Base-by-base conservation (phyloP, 2,797 vertebrate species). In the Buphagus erythrorhynchus region DNA sequence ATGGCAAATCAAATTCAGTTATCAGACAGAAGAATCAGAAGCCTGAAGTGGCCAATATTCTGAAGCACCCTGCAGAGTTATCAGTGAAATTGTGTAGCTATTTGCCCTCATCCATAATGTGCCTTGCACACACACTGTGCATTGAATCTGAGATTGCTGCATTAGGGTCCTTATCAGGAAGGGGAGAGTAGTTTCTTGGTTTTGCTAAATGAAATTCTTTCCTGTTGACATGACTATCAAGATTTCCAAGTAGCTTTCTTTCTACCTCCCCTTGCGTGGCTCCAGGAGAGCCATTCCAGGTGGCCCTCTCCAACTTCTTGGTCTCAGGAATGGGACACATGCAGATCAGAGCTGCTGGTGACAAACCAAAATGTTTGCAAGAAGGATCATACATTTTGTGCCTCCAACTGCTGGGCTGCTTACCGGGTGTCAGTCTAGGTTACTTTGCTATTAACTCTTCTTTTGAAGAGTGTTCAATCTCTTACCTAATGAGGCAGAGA, bases 181-280 rank as follows among this genome's bases (percentile, higher is more conserved):
- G 19, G 5, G 9, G 11, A 33, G 48, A 76, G 52, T 6, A 8
- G 22, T 69, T 58, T 13, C 29, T 49, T 24, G 2, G 5, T 58
- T 79, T 85, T 61, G 25, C n/a, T 48, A 68, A 36, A 40, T 61
- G 2, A 88, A 72, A n/a, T 43, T 88, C 14, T 76, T 68, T 12
- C 38, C 49, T 61, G 10, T 42, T 55, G 33, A 73, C 28, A 33
- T 0, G 1, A 16, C 20, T 58, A 26, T 61, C 10, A 51, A 17
- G 63, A 62, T 52, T 87, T 42, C 16, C 43, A 74, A 20, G 10
- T 1, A 63, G 29, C 9, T 26, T 93, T 74, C 66, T 62, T 21
- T 24, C 24, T 6, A 24, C 13, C 5, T 65, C 18, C 12, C 5
- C 2, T 38, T 49, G 5, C 0, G 0, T 11, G n/a, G 20, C 21